Evolutionary conservation across 2,113 vertebrate genomes (phyloP).

Genomic region (Alligator sinensis): DNA sequence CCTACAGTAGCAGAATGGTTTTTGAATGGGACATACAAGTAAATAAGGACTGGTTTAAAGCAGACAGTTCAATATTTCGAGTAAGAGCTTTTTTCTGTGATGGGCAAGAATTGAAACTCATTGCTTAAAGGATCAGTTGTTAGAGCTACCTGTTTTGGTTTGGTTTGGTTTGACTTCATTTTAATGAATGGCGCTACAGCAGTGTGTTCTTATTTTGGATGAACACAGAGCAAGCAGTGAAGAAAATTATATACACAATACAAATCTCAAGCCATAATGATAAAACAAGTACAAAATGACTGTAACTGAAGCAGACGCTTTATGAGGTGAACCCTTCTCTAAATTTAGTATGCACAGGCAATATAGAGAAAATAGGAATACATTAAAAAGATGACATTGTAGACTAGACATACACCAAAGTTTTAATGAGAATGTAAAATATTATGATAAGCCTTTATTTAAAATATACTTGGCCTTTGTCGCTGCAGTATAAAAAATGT

Average conservation of each 20-base stretch:
- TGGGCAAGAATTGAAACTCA: neutral
- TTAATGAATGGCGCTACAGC: neutral
- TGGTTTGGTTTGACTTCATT: neutral
- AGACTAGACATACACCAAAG: slow-evolving; percentile 49
- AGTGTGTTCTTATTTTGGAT: slow-evolving; percentile 35
- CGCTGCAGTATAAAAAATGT: neutral
- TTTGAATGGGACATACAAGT: neutral
- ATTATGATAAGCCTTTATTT: slow-evolving; percentile 57
- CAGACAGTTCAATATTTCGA: neutral
- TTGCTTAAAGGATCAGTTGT: neutral
- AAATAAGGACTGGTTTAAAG: slow-evolving; percentile 5
- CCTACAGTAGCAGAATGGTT: neutral
- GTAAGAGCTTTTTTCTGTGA: neutral
- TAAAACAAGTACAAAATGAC: slow-evolving; percentile 68
- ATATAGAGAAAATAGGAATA: slow-evolving; percentile 59
- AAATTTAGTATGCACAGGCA: slow-evolving; percentile 51
- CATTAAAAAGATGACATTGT: slow-evolving; percentile 62
- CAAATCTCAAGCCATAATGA: slow-evolving; percentile 46
- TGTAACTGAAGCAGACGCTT: slow-evolving; percentile 62
- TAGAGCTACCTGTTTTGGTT: slow-evolving; percentile 1
- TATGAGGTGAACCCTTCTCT: slow-evolving; percentile 57
- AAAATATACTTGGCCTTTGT: slow-evolving; percentile 31
- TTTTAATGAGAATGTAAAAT: slow-evolving; percentile 74
- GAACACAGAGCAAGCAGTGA: slow-evolving; percentile 32
- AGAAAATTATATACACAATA: slow-evolving; percentile 45